Percentiles rank a stretch among this genome's conserved stretches.
phyloP scores from a whole-genome alignment of 2,113 vertebrate species.

The Barnardius zonarius region DNA sequence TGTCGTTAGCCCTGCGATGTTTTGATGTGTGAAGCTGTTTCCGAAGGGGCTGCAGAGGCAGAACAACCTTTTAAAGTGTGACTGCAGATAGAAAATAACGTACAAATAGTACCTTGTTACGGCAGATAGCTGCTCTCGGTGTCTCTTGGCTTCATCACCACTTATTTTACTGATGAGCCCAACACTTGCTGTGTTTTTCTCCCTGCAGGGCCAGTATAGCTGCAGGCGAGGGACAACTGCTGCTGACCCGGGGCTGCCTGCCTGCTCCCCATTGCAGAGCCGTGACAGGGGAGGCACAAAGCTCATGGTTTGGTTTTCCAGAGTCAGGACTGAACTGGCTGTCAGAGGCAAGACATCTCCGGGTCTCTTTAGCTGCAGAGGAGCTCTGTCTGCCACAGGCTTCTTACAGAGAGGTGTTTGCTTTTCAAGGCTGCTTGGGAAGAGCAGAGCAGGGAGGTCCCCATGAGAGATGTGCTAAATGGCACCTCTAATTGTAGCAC shows the following conservation, averaged over 20 bases:
- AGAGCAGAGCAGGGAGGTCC: not conserved
- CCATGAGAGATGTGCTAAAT: not conserved
- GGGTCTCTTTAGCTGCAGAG: not conserved
- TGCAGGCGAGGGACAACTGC: not conserved
- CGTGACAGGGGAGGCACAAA: not conserved
- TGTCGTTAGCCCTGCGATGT: not conserved
- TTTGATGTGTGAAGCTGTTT: slow-evolving; percentile 39
- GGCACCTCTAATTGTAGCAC: not conserved
- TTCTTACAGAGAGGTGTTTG: not conserved
- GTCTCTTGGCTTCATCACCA: slow-evolving; percentile 9
- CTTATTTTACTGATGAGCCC: slow-evolving; percentile 33
- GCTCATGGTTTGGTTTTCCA: not conserved
- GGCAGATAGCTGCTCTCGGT: not conserved
- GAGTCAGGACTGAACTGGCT: not conserved
- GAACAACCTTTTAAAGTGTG: slow-evolving; percentile 52
- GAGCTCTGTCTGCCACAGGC: not conserved
- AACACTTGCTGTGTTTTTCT: not conserved
- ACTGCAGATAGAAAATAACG: slow-evolving; percentile 27
- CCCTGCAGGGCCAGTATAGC: not conserved
- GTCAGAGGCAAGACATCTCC: not conserved
- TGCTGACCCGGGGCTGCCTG: not conserved
- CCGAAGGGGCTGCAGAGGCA: slow-evolving; percentile 18
- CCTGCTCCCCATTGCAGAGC: not conserved
- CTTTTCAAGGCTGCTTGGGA: not conserved
- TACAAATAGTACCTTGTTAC: slow-evolving; percentile 24